Evolutionary conservation across 2,888 invertebrate genomes (phyloP), one percentile per base, ranked within the genome.

Genomic region (Escarpia spicata): DNA sequence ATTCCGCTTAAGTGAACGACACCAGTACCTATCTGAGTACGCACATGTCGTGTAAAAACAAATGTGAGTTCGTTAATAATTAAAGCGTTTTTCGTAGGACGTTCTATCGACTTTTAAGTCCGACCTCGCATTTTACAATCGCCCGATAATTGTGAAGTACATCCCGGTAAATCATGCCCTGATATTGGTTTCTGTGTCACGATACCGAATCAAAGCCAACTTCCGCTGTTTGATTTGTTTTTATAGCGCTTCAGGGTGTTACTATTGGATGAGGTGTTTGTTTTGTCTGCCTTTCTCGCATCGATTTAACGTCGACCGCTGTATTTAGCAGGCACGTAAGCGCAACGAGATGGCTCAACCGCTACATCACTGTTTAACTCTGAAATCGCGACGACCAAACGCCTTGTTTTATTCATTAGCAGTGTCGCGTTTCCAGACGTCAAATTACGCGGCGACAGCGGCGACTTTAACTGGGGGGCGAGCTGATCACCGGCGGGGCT

Each of bases 361-460:
- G 26, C 75, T 4, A 75, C 19, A 6, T 75, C 19, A n/a, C 75
- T n/a, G 75, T 75, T 75, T 75, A 75, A 75, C 75, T 75, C 75
- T 15, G 75, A 75, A 75, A 75, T 75, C 75, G 75, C 75, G 75
- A 26, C 75, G 75, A 6, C n/a, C 75, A 75, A 75, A 26, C 26
- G 19, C 75, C 75, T 75, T 75, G 75, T 75, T 75, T 75, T 75
- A 75, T 75, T 75, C 75, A 75, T 75, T 75, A 75, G 75, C 75
- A n/a, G 75, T 19, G n/a, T 75, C 75, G 75, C 19, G n/a, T 75
- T 75, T 15, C 75, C 26, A 75, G 75, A 75, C 75, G 75, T 75
- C 75, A 75, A n/a, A 75, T 75, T 75, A 75, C 75, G 75, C 4
- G 3, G 26, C n/a, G 75, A 26, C 75, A 75, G n/a, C n/a, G 75